phyloP scores from a whole-genome alignment of 2,113 vertebrate species.

The Xiphophorus couchianus region DNA sequence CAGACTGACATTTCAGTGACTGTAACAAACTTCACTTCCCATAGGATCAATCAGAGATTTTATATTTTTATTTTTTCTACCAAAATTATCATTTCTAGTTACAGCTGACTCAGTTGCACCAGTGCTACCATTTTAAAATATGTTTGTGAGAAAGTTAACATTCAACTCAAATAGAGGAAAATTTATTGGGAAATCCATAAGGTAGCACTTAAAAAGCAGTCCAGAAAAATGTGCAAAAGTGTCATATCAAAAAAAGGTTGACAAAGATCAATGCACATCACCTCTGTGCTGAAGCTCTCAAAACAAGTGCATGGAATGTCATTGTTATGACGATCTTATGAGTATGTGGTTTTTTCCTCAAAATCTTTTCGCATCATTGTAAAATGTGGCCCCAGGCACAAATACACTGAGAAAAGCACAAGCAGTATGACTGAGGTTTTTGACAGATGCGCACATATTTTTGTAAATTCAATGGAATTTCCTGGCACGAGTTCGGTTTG shows the following conservation, averaged over 20 bases:
- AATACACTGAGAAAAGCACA: background rate
- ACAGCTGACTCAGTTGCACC: no score
- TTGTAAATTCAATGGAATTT: background rate
- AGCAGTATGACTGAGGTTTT: background rate
- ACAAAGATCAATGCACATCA: background rate
- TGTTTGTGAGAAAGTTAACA: no score
- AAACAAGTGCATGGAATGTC: background rate
- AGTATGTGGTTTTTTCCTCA: background rate
- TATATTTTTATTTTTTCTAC: no score
- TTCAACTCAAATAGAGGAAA: no score
- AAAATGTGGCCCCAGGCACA: background rate
- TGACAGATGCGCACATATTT: background rate
- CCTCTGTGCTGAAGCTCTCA: background rate
- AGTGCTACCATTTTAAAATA: no score
- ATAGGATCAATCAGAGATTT: background rate
- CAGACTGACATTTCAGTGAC: background rate
- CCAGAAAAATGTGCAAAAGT: background rate
- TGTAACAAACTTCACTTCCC: background rate
- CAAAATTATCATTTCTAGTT: no score
- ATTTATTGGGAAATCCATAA: background rate
- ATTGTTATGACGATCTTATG: background rate
- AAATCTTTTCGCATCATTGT: background rate
- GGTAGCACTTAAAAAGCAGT: background rate
- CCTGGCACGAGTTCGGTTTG: background rate
- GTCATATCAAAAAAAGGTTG: no score